Evolutionary conservation across 1,140 invertebrate genomes (phyloP).

Genomic region (Scaptomyza pallida): DNA sequence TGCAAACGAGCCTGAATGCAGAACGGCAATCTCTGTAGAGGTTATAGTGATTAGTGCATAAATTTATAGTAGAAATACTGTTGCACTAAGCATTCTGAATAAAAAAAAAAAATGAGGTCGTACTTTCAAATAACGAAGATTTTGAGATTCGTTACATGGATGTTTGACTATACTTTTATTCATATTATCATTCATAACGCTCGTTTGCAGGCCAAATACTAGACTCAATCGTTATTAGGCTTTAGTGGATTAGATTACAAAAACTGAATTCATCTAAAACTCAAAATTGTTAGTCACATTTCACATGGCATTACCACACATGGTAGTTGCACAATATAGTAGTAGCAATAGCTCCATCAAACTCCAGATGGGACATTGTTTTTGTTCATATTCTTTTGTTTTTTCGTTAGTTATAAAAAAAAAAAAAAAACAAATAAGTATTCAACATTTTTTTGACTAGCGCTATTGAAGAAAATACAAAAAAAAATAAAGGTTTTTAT

Average conservation of each 20-base stretch:
- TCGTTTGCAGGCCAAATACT: constrained; percentile 2
- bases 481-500: constrained; percentile 26
- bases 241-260: background rate
- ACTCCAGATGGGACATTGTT: constrained; percentile 23
- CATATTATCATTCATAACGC: too few species aligned
- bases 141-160: too few species aligned
- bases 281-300: constrained; percentile 14
- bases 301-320: constrained; percentile 5
- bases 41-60: too few species aligned
- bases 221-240: background rate
- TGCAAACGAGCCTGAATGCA: constrained; percentile 46
- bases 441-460: constrained; percentile 69
- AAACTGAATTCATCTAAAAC: background rate
- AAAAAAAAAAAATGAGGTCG: background rate
- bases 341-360: constrained; percentile 19
- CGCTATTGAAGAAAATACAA: constrained; percentile 25
- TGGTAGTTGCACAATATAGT: constrained; percentile 16
- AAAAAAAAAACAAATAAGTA: constrained; percentile 11
- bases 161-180: too few species aligned
- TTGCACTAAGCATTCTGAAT: too few species aligned
- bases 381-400: constrained; percentile 22
- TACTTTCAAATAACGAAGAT: too few species aligned
- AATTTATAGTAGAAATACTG: too few species aligned
- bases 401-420: constrained; percentile 17
- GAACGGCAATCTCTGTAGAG: constrained; percentile 66